Base-by-base conservation (phyloP, 2,113 vertebrate genomes). In the Malurus elegans region DNA sequence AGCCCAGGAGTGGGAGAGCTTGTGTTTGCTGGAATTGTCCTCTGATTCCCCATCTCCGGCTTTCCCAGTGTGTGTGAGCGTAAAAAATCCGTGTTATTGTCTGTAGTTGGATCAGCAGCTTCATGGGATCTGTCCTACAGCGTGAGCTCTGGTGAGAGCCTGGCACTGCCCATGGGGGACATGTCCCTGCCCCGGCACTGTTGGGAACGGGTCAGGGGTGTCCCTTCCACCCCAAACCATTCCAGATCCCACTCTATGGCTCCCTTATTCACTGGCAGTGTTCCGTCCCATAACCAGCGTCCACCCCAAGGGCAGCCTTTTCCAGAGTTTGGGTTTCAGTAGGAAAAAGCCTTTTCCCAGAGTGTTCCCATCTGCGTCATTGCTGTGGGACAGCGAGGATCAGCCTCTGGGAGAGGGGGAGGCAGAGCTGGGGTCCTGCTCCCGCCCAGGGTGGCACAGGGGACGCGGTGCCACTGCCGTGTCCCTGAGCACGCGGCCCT, bases 311-410 rank as follows among this genome's bases (percentile, higher is more conserved):
- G 23, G 14, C 28, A 29, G 60, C 4, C 0, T 14, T 25, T 28
- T 14, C 25, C 28, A 4, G 2, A 1, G 18, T 14, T 45, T 4
- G 26, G 11, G 18, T 70, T 80, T 6, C 34, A 6, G 17, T 1
- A 9, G 45, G 25, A 11, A 15, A 28, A 15, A 23, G 6, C 12
- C 0, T 3, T 18, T 79, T 56, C 19, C 25, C 47, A 38, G 32
- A 1, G 1, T 10, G 34, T 32, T 44, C 9, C 34, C 42, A 1
- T 8, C 32, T 8, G 1, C 2, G 29, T 21, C 20, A 17, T 25
- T 11, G 36, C 32, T n/a, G 16, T 26, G 57, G 75, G 64, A 44
- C 45, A 15, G 6, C 14, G 38, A 38, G 38, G 38, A 38, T 38
- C 38, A 38, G 38, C 38, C 38, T 38, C 9, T 5, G 69, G 23